Evolutionary conservation across 2,888 invertebrate genomes (phyloP).

Genomic region (Caenorhabditis doughertyi): DNA sequence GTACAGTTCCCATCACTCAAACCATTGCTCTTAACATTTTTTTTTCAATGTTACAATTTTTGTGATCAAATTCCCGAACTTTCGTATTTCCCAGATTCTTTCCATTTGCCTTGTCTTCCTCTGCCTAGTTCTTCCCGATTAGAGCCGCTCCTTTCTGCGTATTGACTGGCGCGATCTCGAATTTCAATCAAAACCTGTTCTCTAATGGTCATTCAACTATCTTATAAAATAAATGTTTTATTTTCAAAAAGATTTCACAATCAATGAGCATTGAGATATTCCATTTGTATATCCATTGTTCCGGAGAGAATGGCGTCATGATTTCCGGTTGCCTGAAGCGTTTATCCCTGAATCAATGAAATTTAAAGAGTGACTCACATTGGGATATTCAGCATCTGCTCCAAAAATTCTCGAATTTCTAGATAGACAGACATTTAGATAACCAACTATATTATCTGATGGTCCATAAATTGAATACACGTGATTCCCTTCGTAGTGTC

Average conservation of each 20-base stretch:
- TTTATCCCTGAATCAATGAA: not conserved
- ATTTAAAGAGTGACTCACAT: not conserved
- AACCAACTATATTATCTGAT: constrained; percentile 78
- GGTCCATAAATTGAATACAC: constrained; percentile 77
- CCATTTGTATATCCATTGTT: constrained; percentile 4
- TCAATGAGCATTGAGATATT: not conserved
- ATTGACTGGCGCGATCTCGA: constrained; percentile 41
- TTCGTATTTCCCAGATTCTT: constrained; percentile 27
- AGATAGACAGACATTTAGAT: constrained; percentile 66
- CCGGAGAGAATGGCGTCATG: constrained; percentile 5
- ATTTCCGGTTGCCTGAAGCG: not conserved
- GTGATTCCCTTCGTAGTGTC: constrained; percentile 74
- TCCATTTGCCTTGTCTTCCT: constrained; percentile 21
- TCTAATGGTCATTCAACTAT: not conserved
- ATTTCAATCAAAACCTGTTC: not conserved
- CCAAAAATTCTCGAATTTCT: constrained; percentile 72
- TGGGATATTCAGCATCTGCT: constrained; percentile 58
- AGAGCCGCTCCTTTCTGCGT: constrained; percentile 17
- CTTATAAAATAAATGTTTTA: constrained; percentile 6
- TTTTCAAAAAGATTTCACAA: not conserved
- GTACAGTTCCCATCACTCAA: not conserved
- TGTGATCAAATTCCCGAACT: constrained; percentile 19
- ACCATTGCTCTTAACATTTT: constrained; percentile 4
- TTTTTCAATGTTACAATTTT: not conserved
- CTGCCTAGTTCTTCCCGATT: constrained; percentile 21